A percentile compares a stretch with the other conserved stretches of the same genome.
Evolutionary conservation across 1,140 invertebrate genomes (phyloP).

Genomic region (Batillaria attramentaria): DNA sequence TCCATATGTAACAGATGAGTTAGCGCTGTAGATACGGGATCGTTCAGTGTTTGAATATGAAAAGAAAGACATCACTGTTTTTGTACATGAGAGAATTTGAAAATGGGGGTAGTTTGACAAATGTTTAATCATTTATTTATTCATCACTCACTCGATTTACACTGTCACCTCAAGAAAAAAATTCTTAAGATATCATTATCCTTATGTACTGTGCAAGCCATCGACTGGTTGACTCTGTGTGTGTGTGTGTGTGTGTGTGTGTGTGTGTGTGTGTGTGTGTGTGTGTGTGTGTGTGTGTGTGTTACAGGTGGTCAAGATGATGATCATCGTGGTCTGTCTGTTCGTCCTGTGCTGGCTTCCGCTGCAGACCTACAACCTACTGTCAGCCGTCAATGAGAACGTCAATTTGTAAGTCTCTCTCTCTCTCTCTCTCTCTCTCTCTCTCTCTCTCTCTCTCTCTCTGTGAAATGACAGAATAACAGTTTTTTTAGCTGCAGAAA

Average conservation of each 20-base stretch:
- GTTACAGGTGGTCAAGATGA: conserved; percentile 72
- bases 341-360: conserved; percentile 74
- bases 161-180: too few relatives aligned
- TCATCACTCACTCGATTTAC: too few relatives aligned
- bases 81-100: too few relatives aligned
- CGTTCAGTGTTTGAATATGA: too few relatives aligned
- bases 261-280: background rate
- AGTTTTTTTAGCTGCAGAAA: background rate
- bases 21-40: too few relatives aligned
- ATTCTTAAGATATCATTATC: too few relatives aligned
- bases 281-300: background rate
- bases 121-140: too few relatives aligned
- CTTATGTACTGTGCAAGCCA: too few relatives aligned
- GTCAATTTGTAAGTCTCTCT: conserved; percentile 67
- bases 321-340: conserved; percentile 71
- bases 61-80: too few relatives aligned
- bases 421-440: background rate
- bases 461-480: too few relatives aligned
- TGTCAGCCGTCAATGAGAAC: conserved; percentile 63
- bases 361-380: conserved; percentile 67
- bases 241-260: conserved; percentile 4
- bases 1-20: too few relatives aligned
- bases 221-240: background rate
- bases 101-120: too few relatives aligned
- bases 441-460: background rate